These are phyloP conservation scores for Alcis repandata DNA, from an alignment of 2,888 invertebrate species.

Conservation along the genomic window DNA sequence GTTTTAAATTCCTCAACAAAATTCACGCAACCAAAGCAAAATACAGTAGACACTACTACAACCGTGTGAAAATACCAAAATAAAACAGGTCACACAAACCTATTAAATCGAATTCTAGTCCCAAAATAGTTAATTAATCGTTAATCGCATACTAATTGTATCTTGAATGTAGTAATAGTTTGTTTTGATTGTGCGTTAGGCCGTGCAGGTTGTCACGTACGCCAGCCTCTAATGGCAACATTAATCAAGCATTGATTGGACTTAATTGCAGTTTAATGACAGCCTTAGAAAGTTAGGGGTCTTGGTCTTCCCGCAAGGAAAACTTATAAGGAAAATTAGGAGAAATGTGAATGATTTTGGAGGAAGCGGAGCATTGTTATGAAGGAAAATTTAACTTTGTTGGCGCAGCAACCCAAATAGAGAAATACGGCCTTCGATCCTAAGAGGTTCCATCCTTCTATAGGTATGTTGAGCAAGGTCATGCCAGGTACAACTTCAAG, in stretches of 20 bases:
- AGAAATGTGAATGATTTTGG: neutral
- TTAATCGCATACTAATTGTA: conserved; percentile 64
- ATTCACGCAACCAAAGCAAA: neutral
- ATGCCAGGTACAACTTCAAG: too few species aligned
- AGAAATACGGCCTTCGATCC: too few species aligned
- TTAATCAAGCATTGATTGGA: conserved; percentile 53
- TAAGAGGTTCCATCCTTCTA: too few species aligned
- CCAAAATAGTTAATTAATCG: conserved; percentile 51
- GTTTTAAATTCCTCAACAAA: neutral
- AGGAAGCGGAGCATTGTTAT: neutral
- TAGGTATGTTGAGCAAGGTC: too few species aligned
- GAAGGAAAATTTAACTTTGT: too few species aligned
- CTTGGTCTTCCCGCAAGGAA: neutral
- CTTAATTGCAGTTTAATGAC: conserved; percentile 37
- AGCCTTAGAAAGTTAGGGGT: conserved; percentile 7
- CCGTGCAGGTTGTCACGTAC: conserved; percentile 67
- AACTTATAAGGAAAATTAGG: neutral
- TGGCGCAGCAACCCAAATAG: too few species aligned
- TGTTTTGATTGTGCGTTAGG: conserved; percentile 62
- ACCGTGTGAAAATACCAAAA: conserved; percentile 31
- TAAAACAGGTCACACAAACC: conserved; percentile 28
- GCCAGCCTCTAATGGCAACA: conserved; percentile 43
- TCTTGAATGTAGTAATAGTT: conserved; percentile 66
- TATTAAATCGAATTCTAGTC: conserved; percentile 49
- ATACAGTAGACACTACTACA: neutral